A percentile compares a stretch with the other conserved stretches of the same genome.
Conservation (phyloP, 2,113 vertebrate species). For the Todiramphus saurophagus region DNA sequence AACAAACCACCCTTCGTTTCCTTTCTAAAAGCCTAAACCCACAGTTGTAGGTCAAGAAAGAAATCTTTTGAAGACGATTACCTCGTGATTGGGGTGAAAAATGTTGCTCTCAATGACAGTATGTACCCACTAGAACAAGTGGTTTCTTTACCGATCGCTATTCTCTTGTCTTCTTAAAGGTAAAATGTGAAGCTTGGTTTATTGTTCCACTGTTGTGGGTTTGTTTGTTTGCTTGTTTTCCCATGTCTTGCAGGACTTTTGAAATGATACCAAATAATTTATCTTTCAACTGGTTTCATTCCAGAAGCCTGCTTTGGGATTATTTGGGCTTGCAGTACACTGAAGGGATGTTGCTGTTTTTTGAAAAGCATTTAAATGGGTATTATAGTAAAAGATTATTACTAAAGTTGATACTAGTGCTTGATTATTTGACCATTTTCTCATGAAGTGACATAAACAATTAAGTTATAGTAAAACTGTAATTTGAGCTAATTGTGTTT, state of each 20-base stretch:
- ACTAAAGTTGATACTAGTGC: background rate
- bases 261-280: background rate
- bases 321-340: background rate
- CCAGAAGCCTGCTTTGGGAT: background rate
- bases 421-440: slow-evolving; percentile 23
- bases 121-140: background rate
- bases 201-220: background rate
- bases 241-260: background rate
- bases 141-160: background rate
- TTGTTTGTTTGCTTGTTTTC: background rate
- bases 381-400: background rate
- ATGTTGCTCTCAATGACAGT: background rate
- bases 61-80: slow-evolving; percentile 1
- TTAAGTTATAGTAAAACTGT: slow-evolving; percentile 12
- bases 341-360: background rate
- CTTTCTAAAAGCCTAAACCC: background rate
- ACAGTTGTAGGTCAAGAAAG: background rate
- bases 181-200: background rate
- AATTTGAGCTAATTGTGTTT: slow-evolving; percentile 50
- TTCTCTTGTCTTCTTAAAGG: background rate
- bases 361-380: background rate
- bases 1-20: background rate
- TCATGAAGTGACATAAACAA: slow-evolving; percentile 20
- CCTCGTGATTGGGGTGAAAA: background rate
- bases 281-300: background rate